phyloP scores from a whole-genome alignment of 2,888 invertebrate species.

The Cecidostiba fungosa region DNA sequence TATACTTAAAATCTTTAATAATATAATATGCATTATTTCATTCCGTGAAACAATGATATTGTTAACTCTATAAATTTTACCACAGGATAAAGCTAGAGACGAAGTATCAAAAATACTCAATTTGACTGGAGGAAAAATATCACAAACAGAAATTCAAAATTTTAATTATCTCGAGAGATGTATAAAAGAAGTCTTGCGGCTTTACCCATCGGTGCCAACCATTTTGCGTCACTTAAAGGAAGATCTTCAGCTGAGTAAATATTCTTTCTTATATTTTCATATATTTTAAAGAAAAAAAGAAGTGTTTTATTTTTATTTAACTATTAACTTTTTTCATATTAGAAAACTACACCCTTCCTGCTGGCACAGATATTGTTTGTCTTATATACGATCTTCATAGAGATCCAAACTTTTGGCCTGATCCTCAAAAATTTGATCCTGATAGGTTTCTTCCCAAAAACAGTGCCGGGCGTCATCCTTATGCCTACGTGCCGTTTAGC shows the following conservation, averaged over 20 bases:
- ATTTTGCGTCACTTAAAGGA: not conserved
- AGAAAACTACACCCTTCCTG: conserved; percentile 3
- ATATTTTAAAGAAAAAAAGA: not conserved
- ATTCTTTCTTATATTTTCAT: not conserved
- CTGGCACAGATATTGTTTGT: not conserved
- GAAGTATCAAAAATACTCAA: conserved; percentile 78
- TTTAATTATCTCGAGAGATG: conserved; percentile 87
- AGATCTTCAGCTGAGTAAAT: conserved; percentile 18
- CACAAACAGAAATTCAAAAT: conserved; percentile 83
- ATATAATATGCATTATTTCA: not conserved
- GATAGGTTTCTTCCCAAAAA: conserved; percentile 34
- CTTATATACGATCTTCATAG: conserved; percentile 3
- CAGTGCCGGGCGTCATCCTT: not conserved
- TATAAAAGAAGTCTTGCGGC: conserved; percentile 85
- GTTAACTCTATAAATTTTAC: not conserved
- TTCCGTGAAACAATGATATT: not conserved
- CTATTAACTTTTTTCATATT: not conserved
- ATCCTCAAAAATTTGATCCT: conserved; percentile 38
- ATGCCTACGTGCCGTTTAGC: conserved; percentile 28
- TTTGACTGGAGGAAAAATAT: conserved; percentile 81
- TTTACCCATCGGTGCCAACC: conserved; percentile 84
- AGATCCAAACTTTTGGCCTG: conserved; percentile 26
- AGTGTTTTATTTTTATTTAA: not conserved
- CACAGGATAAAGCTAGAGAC: conserved; percentile 65
- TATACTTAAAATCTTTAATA: conserved; percentile 36